A percentile compares a stretch with the other conserved stretches of the same genome.
These are phyloP conservation scores for Heliconius ismenius DNA, from an alignment of 2,888 invertebrate species.

Conservation along the genomic window DNA sequence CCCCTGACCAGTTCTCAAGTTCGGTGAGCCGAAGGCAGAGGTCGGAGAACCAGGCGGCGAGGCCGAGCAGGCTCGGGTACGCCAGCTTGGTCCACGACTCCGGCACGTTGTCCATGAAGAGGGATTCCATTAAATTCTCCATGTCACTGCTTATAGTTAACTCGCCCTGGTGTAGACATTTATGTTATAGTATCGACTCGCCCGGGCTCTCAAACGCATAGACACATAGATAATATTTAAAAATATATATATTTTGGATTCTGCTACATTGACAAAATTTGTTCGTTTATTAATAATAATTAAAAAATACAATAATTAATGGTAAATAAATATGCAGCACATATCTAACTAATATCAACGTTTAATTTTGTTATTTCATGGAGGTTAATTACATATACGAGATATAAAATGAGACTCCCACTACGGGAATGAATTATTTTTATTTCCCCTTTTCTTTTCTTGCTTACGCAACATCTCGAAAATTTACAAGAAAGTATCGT, in stretches of 20 bases:
- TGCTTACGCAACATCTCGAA: background rate
- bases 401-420: background rate
- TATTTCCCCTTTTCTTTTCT: too few relatives aligned
- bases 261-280: too few relatives aligned
- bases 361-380: too few relatives aligned
- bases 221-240: background rate
- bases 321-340: too few relatives aligned
- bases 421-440: background rate
- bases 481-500: background rate
- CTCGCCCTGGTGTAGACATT: slow-evolving; percentile 86
- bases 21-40: slow-evolving; percentile 89
- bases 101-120: slow-evolving; percentile 96
- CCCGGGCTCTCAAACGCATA: background rate
- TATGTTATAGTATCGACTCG: background rate
- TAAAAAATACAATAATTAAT: too few relatives aligned
- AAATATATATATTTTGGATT: too few relatives aligned
- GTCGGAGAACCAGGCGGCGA: slow-evolving; percentile 94
- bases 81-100: slow-evolving; percentile 92
- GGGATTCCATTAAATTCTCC: slow-evolving; percentile 91
- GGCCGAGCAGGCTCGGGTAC: slow-evolving; percentile 92
- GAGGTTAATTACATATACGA: too few relatives aligned
- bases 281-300: too few relatives aligned
- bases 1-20: slow-evolving; percentile 93
- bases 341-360: too few relatives aligned
- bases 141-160: slow-evolving; percentile 95